Percentiles rank a stretch among this genome's conserved stretches.
phyloP scores from a whole-genome alignment of 1,140 invertebrate genomes.

The Nasonia vitripennis region DNA sequence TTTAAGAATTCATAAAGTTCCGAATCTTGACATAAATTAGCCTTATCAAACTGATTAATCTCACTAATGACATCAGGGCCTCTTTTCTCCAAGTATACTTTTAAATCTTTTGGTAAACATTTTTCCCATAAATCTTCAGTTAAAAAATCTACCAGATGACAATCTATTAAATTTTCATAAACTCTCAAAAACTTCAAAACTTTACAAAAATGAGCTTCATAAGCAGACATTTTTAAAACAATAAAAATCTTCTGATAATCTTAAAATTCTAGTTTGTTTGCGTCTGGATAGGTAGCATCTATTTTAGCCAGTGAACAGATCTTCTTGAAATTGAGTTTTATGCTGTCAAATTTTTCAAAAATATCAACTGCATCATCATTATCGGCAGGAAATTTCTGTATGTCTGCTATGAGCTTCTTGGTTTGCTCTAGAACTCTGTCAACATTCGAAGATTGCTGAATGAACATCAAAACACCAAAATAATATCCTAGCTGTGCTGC shows the following conservation, averaged over 20 bases:
- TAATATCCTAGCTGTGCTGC: slow-evolving; percentile 71
- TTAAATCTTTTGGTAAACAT: slow-evolving; percentile 76
- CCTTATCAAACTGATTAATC: slow-evolving; percentile 33
- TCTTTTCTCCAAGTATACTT: slow-evolving; percentile 73
- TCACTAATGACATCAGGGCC: slow-evolving; percentile 48
- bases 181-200: slow-evolving; percentile 77
- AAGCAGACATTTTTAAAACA: slow-evolving; percentile 56
- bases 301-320: slow-evolving; percentile 81
- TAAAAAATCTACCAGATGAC: slow-evolving; percentile 89
- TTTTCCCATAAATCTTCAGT: slow-evolving; percentile 81
- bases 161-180: slow-evolving; percentile 80
- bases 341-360: slow-evolving; percentile 76
- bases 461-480: slow-evolving; percentile 64
- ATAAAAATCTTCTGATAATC: slow-evolving; percentile 26
- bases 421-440: slow-evolving; percentile 77
- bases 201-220: slow-evolving; percentile 74
- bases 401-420: slow-evolving; percentile 76
- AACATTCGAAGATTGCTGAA: slow-evolving; percentile 54
- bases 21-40: slow-evolving; percentile 17
- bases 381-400: slow-evolving; percentile 80
- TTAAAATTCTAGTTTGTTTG: slow-evolving; percentile 75
- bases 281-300: slow-evolving; percentile 74
- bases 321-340: slow-evolving; percentile 81
- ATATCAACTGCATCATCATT: slow-evolving; percentile 82
- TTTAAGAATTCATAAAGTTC: slow-evolving; percentile 59